Evolutionary conservation across 2,113 vertebrate species (phyloP), one percentile per base, ranked within the genome.

Genomic region (Pithys albifrons): DNA sequence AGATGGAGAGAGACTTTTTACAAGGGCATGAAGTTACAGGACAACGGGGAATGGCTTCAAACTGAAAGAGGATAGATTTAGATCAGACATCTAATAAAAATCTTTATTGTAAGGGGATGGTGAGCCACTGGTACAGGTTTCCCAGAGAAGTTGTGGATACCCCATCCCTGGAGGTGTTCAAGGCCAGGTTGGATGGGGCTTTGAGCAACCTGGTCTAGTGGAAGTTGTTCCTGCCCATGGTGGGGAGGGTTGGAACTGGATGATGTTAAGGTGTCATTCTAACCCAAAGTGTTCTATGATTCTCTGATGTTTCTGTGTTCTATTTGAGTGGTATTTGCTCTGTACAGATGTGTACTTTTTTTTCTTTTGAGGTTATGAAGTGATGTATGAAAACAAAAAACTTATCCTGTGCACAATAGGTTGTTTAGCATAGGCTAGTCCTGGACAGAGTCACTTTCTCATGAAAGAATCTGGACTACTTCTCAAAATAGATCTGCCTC

Each of bases 401-500:
- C 57, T 87, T 93, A 35, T 25, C 15, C 27, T 5, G 2, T 43
- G 8, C 6, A 73, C 43, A 85, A 45, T 71, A 24, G 14, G 7
- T 90, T 90, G 24, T 66, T 88, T 66, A 85, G 55, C 64, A 82
- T 41, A 77, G 48, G 33, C 54, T 85, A 39, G 29, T 87, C 79
- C 73, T 24, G 80, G 58, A 93, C n/a, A 2, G 27, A 17, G 77
- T 93, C n/a, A 19, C 31, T 94, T 96, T 64, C 74, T 96, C 61
- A 72, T 78, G 89, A 95, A 93, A 23, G 7, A 89, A 82, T 90
- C 52, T 91, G 69, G 79, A 96, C 86, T 91, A 82, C 18, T 79
- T 96, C 77, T 78, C 70, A 96, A 41, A 92, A 92, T 12, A 90
- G 64, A 91, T 75, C 19, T 74, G 31, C n/a, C 55, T 92, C 52